Evolutionary conservation across 2,797 vertebrate species (phyloP), one percentile per base, ranked within the genome.

Genomic region (Malurus leucopterus): DNA sequence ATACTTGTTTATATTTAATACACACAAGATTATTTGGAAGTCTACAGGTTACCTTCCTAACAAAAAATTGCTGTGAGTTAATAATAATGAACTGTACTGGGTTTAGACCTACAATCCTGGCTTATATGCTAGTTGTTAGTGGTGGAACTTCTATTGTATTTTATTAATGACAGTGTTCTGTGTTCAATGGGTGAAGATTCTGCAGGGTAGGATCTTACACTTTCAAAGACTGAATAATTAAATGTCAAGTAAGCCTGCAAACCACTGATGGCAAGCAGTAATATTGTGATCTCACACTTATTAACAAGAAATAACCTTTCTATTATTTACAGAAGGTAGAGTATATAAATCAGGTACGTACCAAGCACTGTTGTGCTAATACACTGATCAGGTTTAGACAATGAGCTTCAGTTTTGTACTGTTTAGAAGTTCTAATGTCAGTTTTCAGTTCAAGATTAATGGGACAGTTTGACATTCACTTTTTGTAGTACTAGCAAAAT

Each of bases 291-390:
- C 90, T 96, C 82, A 93, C 76, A 94, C 89, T 92, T 91, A 88
- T 93, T 96, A 96, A 95, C 92, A 89, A 92, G 73, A 92, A 90
- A 90, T 95, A 93, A 95, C 94, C 95, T 96, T 96, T 94, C 93
- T 90, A 68, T 96, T 95, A 91, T 93, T 97, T 97, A 94, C 95
- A 95, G 91, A 96, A 96, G 89, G 90, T 97, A 97, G 96, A 95
- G 89, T 93, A 86, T 96, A 84, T 95, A 91, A 96, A 92, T 97
- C 96, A 97, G 97, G 97, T 98, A 98, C 97, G 97, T 96, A 94
- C 95, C 88, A 61, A 95, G 97, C 97, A 96, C 96, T 87, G 15
- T 82, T 90, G 96, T 97, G 97, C 97, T 96, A 94, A 95, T 85
- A 95, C 95, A 96, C 93, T 95, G 95, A 97, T 97, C 96, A 96